Evolutionary conservation across 2,888 invertebrate genomes (phyloP).

Genomic region (Gortyna flavago): DNA sequence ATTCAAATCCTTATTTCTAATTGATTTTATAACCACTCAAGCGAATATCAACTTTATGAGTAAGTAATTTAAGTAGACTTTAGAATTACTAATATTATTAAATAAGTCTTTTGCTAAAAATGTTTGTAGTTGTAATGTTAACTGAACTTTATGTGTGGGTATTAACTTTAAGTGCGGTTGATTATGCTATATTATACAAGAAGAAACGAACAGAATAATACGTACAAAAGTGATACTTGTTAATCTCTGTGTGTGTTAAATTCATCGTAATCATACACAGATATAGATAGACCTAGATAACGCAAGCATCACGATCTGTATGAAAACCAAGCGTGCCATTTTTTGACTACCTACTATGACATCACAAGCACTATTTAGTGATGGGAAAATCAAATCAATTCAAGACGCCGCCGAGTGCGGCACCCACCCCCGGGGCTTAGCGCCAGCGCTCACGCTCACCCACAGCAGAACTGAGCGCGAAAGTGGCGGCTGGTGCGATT

Average conservation of each 20-base stretch:
- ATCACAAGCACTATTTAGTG: no score
- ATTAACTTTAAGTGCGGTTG: no score
- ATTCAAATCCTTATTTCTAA: background rate
- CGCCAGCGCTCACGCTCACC: no score
- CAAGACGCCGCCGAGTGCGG: no score
- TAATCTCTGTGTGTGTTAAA: background rate
- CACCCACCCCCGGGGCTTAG: no score
- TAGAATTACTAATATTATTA: background rate
- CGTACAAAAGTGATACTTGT: background rate
- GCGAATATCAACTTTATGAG: background rate
- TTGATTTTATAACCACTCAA: background rate
- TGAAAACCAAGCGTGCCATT: no score
- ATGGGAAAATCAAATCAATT: no score
- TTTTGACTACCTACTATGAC: no score
- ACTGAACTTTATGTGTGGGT: background rate
- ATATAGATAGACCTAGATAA: no score
- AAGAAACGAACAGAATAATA: background rate
- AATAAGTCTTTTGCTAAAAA: background rate
- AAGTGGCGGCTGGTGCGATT: no score
- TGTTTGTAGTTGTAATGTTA: background rate
- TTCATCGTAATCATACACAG: background rate
- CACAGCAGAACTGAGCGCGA: no score
- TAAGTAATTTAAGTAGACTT: background rate
- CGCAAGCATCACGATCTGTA: no score
- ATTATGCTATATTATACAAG: background rate